Evolutionary conservation across 2,113 vertebrate genomes (phyloP).

Genomic region (Gymnocephalus cernua): DNA sequence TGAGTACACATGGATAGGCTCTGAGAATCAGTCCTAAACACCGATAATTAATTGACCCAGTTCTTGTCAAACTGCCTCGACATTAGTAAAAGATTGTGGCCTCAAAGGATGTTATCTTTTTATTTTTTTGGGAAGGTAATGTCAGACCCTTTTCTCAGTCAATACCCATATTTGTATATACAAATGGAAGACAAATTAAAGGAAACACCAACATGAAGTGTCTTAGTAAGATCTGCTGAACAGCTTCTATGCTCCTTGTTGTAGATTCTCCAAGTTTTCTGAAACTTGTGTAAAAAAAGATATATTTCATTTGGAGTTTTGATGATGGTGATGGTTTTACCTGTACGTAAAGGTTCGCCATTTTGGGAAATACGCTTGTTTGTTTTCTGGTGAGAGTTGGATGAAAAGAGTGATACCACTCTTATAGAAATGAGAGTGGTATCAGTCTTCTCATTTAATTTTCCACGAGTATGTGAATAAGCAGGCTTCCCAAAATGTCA

Average conservation of each 20-base stretch:
- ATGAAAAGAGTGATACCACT: not conserved
- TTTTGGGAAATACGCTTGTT: not conserved
- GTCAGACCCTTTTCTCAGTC: not conserved
- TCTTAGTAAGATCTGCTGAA: not conserved
- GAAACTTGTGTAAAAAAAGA: not conserved
- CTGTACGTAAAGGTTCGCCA: not conserved
- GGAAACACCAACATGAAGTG: not conserved
- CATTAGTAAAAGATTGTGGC: not conserved
- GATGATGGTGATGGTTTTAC: not conserved
- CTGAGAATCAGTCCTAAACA: slow-evolving; percentile 6
- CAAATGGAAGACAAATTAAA: not conserved
- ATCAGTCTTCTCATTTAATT: not conserved
- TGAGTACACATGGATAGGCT: not conserved
- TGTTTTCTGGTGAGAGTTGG: not conserved
- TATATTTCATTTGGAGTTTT: not conserved
- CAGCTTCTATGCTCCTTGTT: not conserved
- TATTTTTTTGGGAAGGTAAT: not conserved
- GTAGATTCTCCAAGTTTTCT: not conserved
- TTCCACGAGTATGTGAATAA: too few species aligned
- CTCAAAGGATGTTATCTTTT: not conserved
- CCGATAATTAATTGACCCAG: not conserved
- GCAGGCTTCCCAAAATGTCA: not conserved
- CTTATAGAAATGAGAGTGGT: too few species aligned
- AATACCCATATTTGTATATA: too few species aligned
- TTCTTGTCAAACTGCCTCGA: not conserved